A percentile compares a stretch with the other conserved stretches of the same genome.
Conservation (phyloP, 2,113 vertebrate species). For the Sapayoa aenigma region DNA sequence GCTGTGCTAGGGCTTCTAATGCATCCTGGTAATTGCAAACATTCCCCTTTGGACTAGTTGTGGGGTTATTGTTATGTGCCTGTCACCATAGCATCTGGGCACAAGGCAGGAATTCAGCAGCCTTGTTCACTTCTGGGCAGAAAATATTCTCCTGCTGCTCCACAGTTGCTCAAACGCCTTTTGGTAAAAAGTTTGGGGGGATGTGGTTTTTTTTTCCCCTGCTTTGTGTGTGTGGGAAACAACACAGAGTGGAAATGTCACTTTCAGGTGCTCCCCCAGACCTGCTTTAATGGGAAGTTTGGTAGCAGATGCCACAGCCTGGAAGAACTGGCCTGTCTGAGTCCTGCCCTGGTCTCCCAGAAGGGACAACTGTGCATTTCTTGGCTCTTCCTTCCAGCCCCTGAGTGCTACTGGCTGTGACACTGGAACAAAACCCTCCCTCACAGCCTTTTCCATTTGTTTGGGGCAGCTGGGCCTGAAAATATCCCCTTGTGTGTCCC, state of each 20-base stretch:
- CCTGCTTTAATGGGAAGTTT: neutral
- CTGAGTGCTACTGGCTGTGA: neutral
- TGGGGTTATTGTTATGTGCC: slow-evolving; percentile 33
- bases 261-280: neutral
- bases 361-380: neutral
- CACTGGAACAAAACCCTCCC: neutral
- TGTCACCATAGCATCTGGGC: slow-evolving; percentile 55
- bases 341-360: neutral
- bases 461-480: neutral
- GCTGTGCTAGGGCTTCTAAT: slow-evolving; percentile 37
- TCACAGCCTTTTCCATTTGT: neutral
- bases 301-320: neutral
- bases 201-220: neutral
- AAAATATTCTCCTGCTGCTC: neutral
- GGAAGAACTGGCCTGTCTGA: neutral
- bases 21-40: slow-evolving; percentile 35
- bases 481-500: neutral
- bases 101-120: slow-evolving; percentile 12
- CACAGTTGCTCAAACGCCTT: neutral
- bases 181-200: neutral
- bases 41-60: neutral
- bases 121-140: neutral
- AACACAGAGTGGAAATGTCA: neutral
- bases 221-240: neutral
- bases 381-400: neutral